Evolutionary conservation across 2,888 invertebrate genomes (phyloP), one percentile per base, ranked within the genome.

Genomic region (Panorpa germanica): DNA sequence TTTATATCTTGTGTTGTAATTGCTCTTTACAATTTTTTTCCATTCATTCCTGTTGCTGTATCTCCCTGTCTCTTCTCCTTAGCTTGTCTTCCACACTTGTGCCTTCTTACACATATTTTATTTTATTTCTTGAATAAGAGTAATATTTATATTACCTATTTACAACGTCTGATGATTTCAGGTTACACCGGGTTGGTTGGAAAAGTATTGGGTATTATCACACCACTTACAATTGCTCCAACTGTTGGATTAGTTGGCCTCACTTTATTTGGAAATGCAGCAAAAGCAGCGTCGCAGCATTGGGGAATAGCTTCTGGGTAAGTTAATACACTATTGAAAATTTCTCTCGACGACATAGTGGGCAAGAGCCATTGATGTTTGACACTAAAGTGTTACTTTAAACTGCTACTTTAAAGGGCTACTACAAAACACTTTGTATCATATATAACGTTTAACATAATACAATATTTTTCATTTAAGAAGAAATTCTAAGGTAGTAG

Each of bases 301-400:
- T 86, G 85, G 85, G 78, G 77, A 9, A 71, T 86, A 32, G 71
- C 83, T 1, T 64, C 67, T 10, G 66, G 77, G 85, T 83, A 49
- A 63, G 64, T 49, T 33, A 25, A 12, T 27, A 20, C 27, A 21
- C 17, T 4, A 16, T 11, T 20, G 21, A 19, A 12, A 13, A 15
- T 10, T 14, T 11, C 26, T 9, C 3, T 17, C 9, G 4, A 16
- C n/a, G 14, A 10, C 8, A 20, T 15, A 7, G 4, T 19, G 2
- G 13, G 12, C 6, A 18, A 14, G n/a, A 11, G 19, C 21, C 8
- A 14, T 19, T 22, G 6, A 16, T n/a, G n/a, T n/a, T n/a, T n/a
- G n/a, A n/a, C n/a, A n/a, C n/a, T n/a, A n/a, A n/a, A n/a, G n/a
- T n/a, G n/a, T n/a, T n/a, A n/a, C n/a, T n/a, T n/a, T n/a, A n/a